These are phyloP conservation scores for Cheumatopsyche charites DNA, from an alignment of 1,140 invertebrate species.

Conservation along the genomic window DNA sequence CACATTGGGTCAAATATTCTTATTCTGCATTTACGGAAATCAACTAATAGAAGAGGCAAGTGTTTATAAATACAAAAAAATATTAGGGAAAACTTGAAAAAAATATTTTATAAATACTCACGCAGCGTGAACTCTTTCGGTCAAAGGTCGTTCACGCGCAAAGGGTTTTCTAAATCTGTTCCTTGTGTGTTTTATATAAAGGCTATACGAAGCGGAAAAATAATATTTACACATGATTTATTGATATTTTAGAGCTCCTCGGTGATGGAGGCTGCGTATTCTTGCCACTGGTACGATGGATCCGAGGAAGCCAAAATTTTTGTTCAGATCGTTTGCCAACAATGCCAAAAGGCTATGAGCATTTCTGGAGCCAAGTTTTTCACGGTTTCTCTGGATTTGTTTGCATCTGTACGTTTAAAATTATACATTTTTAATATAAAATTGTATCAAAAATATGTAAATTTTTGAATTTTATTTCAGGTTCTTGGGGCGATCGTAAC, in stretches of 20 bases:
- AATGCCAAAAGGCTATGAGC: constrained; percentile 85
- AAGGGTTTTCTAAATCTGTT: constrained; percentile 4
- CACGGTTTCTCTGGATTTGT: constrained; percentile 83
- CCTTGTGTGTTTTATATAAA: background rate
- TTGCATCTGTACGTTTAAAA: constrained; percentile 81
- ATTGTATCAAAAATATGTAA: constrained; percentile 31
- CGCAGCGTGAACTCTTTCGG: background rate
- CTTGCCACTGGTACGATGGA: constrained; percentile 86
- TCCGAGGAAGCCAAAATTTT: constrained; percentile 88
- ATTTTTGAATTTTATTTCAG: constrained; percentile 59
- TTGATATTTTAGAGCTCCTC: constrained; percentile 72
- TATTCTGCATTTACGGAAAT: constrained; percentile 86
- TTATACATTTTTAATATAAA: constrained; percentile 2
- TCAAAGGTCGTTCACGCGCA: background rate
- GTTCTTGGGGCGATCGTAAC: constrained; percentile 85
- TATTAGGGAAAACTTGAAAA: no score
- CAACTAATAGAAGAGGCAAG: constrained; percentile 78
- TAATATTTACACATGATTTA: background rate
- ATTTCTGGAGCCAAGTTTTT: constrained; percentile 88
- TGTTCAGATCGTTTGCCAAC: constrained; percentile 88
- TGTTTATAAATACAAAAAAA: background rate
- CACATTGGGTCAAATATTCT: constrained; percentile 79
- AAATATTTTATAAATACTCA: background rate
- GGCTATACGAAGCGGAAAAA: background rate
- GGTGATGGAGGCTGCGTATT: constrained; percentile 87